A percentile compares a stretch with the other conserved stretches of the same genome.
phyloP scores from a whole-genome alignment of 2,113 vertebrate genomes.

The Octodon degus region DNA sequence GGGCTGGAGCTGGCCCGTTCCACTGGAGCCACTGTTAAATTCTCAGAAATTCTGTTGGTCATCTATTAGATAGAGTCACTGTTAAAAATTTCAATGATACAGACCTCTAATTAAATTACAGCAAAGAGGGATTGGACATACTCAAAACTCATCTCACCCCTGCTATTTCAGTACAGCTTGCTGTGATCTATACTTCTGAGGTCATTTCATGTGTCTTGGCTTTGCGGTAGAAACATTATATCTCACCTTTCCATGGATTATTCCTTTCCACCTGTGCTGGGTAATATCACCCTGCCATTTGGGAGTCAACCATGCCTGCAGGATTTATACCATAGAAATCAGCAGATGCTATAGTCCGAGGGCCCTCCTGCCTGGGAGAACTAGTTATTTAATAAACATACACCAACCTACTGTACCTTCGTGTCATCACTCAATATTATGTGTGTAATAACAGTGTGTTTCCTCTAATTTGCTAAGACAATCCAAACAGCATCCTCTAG shows the following conservation, averaged over 20 bases:
- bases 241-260: accelerated
- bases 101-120: background rate
- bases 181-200: no score
- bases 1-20: accelerated
- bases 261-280: accelerated
- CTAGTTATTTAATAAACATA: background rate
- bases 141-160: background rate
- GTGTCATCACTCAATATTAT: background rate
- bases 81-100: background rate
- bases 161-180: background rate
- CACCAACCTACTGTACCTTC: background rate
- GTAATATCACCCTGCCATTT: accelerated
- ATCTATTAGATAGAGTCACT: background rate
- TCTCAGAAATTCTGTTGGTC: background rate
- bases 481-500: background rate
- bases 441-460: background rate
- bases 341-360: background rate
- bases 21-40: accelerated
- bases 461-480: background rate
- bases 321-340: background rate
- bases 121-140: background rate
- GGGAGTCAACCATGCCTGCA: accelerated
- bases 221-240: accelerated
- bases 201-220: accelerated
- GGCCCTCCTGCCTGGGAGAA: background rate